These are phyloP conservation scores for Sebastes schlegelii DNA, from an alignment of 2,113 vertebrate genomes.

Conservation along the genomic window DNA sequence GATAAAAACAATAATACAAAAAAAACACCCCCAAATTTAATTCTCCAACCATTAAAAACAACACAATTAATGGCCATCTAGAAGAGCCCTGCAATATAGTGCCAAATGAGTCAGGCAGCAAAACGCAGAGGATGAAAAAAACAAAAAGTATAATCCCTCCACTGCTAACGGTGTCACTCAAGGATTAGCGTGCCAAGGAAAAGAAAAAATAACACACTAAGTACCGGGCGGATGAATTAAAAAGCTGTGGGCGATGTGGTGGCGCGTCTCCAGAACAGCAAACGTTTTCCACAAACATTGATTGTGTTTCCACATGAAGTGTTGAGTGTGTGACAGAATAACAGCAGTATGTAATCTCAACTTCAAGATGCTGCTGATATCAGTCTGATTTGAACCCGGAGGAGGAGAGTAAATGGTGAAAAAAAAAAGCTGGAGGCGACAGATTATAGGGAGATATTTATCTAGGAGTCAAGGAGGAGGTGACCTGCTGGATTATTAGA, in stretches of 20 bases:
- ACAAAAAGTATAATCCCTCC: constrained; percentile 79
- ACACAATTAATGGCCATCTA: constrained; percentile 50
- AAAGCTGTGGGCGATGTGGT: constrained; percentile 50
- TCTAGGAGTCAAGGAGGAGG: constrained; percentile 36
- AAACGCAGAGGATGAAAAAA: constrained; percentile 65
- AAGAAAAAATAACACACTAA: constrained; percentile 73
- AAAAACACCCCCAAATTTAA: constrained; percentile 19
- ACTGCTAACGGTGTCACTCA: constrained; percentile 81
- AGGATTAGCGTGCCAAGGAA: constrained; percentile 76
- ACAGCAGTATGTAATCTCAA: constrained; percentile 51
- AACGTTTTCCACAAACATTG: constrained; percentile 14
- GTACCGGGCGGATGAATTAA: constrained; percentile 70
- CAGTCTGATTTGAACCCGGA: constrained; percentile 21
- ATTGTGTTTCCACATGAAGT: constrained; percentile 25
- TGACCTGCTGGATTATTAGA: constrained; percentile 67
- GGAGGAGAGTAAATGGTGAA: too few relatives aligned
- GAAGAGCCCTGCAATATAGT: constrained; percentile 9
- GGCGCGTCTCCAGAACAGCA: constrained; percentile 8
- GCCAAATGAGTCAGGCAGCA: constrained; percentile 67
- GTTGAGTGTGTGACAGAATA: constrained; percentile 28
- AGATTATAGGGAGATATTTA: constrained; percentile 38
- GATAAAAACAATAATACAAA: neutral
- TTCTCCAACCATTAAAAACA: constrained; percentile 32
- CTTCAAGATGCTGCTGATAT: constrained; percentile 49
- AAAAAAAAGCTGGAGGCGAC: constrained; percentile 15